Evolutionary conservation across 2,888 invertebrate species (phyloP).

Genomic region (Dinocampus coccinellae): DNA sequence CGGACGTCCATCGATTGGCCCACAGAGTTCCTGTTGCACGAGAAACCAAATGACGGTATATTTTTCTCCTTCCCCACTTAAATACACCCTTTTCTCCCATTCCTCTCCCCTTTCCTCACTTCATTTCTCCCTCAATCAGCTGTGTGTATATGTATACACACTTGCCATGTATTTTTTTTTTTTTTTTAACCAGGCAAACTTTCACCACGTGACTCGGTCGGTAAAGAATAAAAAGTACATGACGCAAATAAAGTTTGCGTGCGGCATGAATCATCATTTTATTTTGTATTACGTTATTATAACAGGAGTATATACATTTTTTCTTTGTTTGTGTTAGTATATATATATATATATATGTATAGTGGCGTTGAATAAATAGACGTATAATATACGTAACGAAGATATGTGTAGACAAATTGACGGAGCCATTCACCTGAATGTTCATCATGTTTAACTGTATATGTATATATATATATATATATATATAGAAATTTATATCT

Average conservation of each 20-base stretch:
- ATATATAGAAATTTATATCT: no score
- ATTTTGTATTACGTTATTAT: conserved; percentile 58
- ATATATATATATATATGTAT: conserved; percentile 4
- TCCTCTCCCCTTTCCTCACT: conserved; percentile 25
- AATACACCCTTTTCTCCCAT: background rate
- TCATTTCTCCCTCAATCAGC: no score
- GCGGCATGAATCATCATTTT: conserved; percentile 66
- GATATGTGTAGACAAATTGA: background rate
- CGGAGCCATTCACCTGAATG: background rate
- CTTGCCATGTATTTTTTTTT: no score
- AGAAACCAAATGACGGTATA: conserved; percentile 60
- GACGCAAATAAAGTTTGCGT: conserved; percentile 62
- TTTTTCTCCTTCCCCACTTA: conserved; percentile 54
- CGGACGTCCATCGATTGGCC: conserved; percentile 48
- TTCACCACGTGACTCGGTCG: conserved; percentile 44
- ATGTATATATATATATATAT: no score
- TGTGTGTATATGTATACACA: no score
- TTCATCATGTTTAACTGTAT: background rate
- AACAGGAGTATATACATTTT: background rate
- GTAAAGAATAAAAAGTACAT: conserved; percentile 57
- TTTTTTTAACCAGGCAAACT: conserved; percentile 28
- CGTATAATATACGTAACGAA: background rate
- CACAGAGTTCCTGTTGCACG: conserved; percentile 57
- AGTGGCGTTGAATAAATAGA: background rate
- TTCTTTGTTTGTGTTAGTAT: background rate